Percentiles rank a stretch among this genome's conserved stretches.
phyloP scores from a whole-genome alignment of 1,140 invertebrate species.

The Thereuonema tuberculata region DNA sequence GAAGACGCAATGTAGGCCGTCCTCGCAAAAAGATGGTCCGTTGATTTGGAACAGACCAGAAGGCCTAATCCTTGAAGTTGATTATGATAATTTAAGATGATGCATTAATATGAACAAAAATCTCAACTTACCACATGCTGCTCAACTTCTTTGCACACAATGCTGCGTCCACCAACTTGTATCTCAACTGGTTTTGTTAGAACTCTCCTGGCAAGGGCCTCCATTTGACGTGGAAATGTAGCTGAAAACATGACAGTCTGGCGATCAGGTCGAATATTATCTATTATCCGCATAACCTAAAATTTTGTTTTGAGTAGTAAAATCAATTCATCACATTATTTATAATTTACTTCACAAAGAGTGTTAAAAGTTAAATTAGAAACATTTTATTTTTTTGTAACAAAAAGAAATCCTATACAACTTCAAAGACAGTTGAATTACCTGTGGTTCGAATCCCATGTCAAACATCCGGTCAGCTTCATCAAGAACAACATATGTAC shows the following conservation, averaged over 20 bases:
- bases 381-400: no score
- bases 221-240: conserved; percentile 98
- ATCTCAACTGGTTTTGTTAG: conserved; percentile 93
- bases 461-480: conserved; percentile 99
- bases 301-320: background rate
- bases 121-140: conserved; percentile 61
- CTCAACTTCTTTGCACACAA: conserved; percentile 97
- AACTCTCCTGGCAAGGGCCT: conserved; percentile 86
- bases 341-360: background rate
- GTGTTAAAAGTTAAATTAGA: no score
- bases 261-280: conserved; percentile 89
- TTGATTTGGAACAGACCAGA: background rate
- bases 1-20: no score
- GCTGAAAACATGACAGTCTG: conserved; percentile 99
- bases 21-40: no score
- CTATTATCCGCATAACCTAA: conserved; percentile 89
- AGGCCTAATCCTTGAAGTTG: background rate
- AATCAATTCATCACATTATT: conserved; percentile 5
- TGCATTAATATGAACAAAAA: background rate
- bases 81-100: background rate
- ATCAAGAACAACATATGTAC: conserved; percentile 95
- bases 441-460: conserved; percentile 99
- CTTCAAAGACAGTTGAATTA: conserved; percentile 28
- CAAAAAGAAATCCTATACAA: no score
- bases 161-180: conserved; percentile 91